Conservation (phyloP, 1,140 invertebrate species). For the Chironomus tepperi region DNA sequence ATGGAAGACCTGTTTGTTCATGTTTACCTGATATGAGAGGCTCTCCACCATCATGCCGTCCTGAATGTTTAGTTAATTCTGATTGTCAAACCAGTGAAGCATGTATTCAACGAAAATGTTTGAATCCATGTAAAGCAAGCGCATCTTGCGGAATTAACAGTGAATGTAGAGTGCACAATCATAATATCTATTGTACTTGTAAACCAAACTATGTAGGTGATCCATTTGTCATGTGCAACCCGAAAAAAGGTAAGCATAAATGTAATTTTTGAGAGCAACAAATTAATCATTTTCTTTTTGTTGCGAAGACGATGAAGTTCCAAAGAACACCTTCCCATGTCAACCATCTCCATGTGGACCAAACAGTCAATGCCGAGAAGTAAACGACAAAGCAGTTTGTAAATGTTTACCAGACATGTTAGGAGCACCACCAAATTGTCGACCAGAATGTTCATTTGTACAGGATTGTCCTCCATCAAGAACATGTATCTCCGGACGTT, state of each 20-base stretch:
- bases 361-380: conserved; percentile 64
- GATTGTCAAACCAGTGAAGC: conserved; percentile 63
- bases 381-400: conserved; percentile 62
- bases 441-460: conserved; percentile 68
- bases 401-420: conserved; percentile 68
- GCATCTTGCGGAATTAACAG: conserved; percentile 71
- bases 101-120: conserved; percentile 71
- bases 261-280: too few species aligned
- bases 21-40: conserved; percentile 70
- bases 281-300: conserved; percentile 27
- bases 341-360: conserved; percentile 73
- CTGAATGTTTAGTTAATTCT: conserved; percentile 68
- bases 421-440: conserved; percentile 70
- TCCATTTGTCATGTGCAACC: conserved; percentile 64
- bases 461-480: conserved; percentile 69
- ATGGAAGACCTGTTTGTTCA: conserved; percentile 67
- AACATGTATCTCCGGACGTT: conserved; percentile 67
- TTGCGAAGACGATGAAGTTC: conserved; percentile 35
- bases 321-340: conserved; percentile 54
- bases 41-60: conserved; percentile 64
- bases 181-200: conserved; percentile 79
- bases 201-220: conserved; percentile 64
- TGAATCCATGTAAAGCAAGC: conserved; percentile 60
- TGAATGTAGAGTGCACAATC: conserved; percentile 67
- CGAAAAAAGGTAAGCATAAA: conserved; percentile 59